Conservation (phyloP, 2,797 vertebrate species). For the Chaenodraco wilsoni region DNA sequence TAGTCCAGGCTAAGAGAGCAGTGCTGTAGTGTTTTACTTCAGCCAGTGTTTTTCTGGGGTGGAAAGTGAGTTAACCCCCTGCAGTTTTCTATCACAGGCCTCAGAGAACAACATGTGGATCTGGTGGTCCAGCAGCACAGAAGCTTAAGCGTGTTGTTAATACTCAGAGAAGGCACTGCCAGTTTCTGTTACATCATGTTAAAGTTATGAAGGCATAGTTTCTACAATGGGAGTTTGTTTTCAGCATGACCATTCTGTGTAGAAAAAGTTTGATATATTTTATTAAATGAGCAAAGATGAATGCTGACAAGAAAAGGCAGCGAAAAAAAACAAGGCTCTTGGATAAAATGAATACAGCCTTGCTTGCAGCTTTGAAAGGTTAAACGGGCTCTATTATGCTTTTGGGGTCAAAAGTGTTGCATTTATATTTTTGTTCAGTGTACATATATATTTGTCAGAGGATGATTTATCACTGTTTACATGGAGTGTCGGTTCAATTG, state of each 20-base stretch:
- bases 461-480: constrained; percentile 13
- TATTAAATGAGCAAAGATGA: neutral
- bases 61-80: neutral
- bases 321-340: neutral
- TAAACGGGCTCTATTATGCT: no score
- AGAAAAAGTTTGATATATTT: neutral
- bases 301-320: neutral
- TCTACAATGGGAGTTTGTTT: neutral
- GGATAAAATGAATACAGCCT: neutral
- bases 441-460: neutral
- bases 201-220: neutral
- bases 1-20: neutral
- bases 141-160: constrained; percentile 1
- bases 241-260: neutral
- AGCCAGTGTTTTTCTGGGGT: neutral
- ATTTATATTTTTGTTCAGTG: no score
- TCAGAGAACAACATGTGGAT: constrained; percentile 9
- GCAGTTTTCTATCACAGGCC: constrained; percentile 1
- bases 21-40: neutral
- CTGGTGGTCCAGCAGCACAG: neutral
- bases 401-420: no score
- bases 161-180: neutral
- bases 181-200: neutral
- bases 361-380: no score
- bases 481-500: neutral